These are phyloP conservation scores for Danionella dracula DNA, from an alignment of 2,797 vertebrate species.

Conservation along the genomic window DNA sequence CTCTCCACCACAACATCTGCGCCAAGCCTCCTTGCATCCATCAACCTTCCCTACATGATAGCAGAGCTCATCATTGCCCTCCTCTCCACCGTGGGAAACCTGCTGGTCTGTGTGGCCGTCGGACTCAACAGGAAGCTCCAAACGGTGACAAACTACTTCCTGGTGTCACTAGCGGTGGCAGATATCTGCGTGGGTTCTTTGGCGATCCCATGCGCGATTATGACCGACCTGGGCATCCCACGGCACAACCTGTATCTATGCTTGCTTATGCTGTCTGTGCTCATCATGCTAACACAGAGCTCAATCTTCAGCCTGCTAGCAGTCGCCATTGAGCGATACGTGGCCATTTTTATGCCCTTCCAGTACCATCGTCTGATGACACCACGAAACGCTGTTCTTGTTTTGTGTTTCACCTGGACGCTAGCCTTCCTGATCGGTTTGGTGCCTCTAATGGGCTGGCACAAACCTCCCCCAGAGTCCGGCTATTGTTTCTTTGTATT, in stretches of 20 bases:
- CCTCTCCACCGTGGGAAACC: constrained; percentile 65
- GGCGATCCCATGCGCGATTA: constrained; percentile 74
- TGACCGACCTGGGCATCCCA: constrained; percentile 68
- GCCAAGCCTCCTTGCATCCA: constrained; percentile 36
- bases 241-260: constrained; percentile 66
- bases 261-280: constrained; percentile 70
- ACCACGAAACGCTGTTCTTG: constrained; percentile 57
- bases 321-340: constrained; percentile 71
- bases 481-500: constrained; percentile 66
- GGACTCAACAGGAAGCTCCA: constrained; percentile 62
- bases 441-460: constrained; percentile 74
- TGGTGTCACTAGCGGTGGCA: constrained; percentile 70
- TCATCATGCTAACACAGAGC: constrained; percentile 75
- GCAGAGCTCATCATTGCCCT: constrained; percentile 70
- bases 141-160: constrained; percentile 76
- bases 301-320: constrained; percentile 77
- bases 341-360: constrained; percentile 76
- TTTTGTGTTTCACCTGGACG: constrained; percentile 66
- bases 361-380: constrained; percentile 69
- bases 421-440: constrained; percentile 62
- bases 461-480: constrained; percentile 51
- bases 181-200: constrained; percentile 71
- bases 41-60: constrained; percentile 62
- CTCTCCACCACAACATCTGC: not conserved
- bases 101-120: constrained; percentile 67